phyloP scores from a whole-genome alignment of 2,113 vertebrate genomes.

The Fregetta grallaria region DNA sequence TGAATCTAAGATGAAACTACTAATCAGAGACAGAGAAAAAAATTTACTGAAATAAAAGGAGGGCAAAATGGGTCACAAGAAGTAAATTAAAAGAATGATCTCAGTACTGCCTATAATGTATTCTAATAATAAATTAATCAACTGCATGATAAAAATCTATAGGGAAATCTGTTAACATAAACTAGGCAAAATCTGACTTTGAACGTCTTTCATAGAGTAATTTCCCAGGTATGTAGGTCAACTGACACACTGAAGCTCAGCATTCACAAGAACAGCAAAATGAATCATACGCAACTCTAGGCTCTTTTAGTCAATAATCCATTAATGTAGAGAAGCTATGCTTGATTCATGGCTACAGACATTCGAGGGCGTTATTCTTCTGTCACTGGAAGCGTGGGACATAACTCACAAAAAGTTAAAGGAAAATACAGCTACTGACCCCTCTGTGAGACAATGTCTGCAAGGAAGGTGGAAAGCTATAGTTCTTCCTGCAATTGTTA shows the following conservation, averaged over 20 bases:
- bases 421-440: neutral
- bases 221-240: constrained; percentile 43
- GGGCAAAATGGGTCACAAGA: constrained; percentile 6
- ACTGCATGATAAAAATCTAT: constrained; percentile 5
- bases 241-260: neutral
- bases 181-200: constrained; percentile 50
- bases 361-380: neutral
- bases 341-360: neutral
- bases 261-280: constrained; percentile 23
- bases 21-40: neutral
- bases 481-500: neutral
- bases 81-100: constrained; percentile 2
- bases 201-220: neutral
- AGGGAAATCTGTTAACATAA: constrained; percentile 24
- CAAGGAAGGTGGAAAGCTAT: neutral
- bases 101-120: neutral
- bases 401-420: neutral
- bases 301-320: constrained; percentile 30
- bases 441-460: neutral
- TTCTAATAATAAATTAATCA: constrained; percentile 51
- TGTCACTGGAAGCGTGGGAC: neutral
- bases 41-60: neutral
- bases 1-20: neutral
- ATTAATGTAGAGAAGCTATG: neutral
- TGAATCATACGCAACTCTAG: constrained; percentile 6